phyloP scores from a whole-genome alignment of 2,113 vertebrate species.

The Stegostoma tigrinum region DNA sequence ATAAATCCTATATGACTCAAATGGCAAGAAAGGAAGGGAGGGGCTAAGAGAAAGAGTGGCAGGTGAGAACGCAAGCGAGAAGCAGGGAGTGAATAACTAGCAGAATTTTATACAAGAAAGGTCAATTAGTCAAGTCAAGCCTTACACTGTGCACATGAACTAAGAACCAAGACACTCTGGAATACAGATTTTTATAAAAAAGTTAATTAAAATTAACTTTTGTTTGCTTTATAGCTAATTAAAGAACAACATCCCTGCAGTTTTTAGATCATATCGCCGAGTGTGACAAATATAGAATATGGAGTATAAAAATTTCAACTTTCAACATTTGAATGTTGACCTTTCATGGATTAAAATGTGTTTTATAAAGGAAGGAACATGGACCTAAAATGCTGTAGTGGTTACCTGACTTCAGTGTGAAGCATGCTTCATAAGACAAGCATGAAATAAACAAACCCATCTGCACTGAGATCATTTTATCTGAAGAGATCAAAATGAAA shows the following conservation, averaged over 20 bases:
- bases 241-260: background rate
- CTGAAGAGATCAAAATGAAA: too few relatives aligned
- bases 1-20: conserved; percentile 34
- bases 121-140: background rate
- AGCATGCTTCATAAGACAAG: too few relatives aligned
- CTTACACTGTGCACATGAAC: background rate
- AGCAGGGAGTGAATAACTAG: conserved; percentile 6
- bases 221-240: background rate
- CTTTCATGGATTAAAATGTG: too few relatives aligned
- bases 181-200: background rate
- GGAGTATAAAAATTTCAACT: too few relatives aligned
- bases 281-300: too few relatives aligned
- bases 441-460: too few relatives aligned
- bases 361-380: too few relatives aligned
- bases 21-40: background rate
- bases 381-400: too few relatives aligned
- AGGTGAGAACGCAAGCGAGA: background rate
- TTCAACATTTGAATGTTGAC: too few relatives aligned
- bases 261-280: background rate
- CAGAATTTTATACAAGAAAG: background rate
- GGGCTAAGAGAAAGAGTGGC: too few relatives aligned
- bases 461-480: too few relatives aligned
- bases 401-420: too few relatives aligned
- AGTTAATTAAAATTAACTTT: background rate
- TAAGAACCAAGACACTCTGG: background rate